These are phyloP conservation scores for Melanerpes aurifrons DNA, from an alignment of 2,113 vertebrate genomes.

Conservation along the genomic window DNA sequence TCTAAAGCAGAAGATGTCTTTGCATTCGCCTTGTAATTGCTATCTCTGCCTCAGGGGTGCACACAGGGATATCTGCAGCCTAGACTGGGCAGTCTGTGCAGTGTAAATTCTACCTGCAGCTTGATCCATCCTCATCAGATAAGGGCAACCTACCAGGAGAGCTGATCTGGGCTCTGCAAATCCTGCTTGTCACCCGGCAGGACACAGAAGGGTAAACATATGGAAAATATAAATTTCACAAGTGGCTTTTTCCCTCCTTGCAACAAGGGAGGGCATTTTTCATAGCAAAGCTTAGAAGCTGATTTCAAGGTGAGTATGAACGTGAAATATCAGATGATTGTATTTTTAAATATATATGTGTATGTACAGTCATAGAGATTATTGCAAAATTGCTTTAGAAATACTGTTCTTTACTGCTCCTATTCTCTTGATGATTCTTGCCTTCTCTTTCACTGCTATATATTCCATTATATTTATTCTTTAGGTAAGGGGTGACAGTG, in stretches of 20 bases:
- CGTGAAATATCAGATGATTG: not conserved
- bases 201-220: not conserved
- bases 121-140: not conserved
- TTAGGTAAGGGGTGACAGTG: not conserved
- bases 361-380: not conserved
- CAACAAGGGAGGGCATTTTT: not conserved
- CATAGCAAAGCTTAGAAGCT: not conserved
- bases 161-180: not conserved
- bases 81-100: not conserved
- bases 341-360: not conserved
- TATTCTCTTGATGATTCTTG: not conserved
- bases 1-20: not conserved
- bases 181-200: not conserved
- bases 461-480: not conserved
- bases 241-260: not conserved
- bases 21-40: not conserved
- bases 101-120: not conserved
- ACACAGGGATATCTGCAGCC: not conserved
- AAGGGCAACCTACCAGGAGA: not conserved
- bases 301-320: not conserved
- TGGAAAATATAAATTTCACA: not conserved
- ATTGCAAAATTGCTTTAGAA: not conserved
- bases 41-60: not conserved
- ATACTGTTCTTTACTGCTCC: not conserved
- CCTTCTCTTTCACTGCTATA: not conserved